These are phyloP conservation scores for Eilema depressum DNA, from an alignment of 2,888 invertebrate genomes.

Conservation along the genomic window DNA sequence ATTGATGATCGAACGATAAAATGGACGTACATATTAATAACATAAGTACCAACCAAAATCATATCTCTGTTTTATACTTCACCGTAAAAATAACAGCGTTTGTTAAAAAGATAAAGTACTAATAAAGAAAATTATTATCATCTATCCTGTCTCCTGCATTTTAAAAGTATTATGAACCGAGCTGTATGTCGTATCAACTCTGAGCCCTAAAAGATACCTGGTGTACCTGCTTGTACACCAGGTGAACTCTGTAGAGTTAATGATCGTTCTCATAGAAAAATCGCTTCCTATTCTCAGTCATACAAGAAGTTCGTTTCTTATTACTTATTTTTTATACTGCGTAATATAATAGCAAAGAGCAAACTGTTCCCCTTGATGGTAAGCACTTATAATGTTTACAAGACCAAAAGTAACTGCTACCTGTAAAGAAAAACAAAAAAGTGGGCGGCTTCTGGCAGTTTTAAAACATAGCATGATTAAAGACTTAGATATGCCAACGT, in stretches of 20 bases:
- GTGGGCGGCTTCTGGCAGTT: neutral
- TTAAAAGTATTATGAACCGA: too few species aligned
- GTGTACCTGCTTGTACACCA: too few species aligned
- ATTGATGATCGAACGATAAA: neutral
- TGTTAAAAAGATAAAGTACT: too few species aligned
- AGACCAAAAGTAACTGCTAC: neutral
- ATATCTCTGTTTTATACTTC: neutral
- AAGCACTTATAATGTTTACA: neutral
- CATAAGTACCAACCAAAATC: neutral
- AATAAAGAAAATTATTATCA: too few species aligned
- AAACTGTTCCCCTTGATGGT: neutral
- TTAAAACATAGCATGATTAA: neutral
- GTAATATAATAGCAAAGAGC: neutral
- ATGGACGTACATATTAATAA: neutral
- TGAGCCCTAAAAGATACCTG: too few species aligned
- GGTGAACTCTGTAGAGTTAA: too few species aligned
- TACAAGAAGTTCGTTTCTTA: too few species aligned
- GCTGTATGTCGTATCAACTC: too few species aligned
- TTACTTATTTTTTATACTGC: too few species aligned
- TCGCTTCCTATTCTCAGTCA: too few species aligned
- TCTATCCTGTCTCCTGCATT: too few species aligned
- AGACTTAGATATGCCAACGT: neutral
- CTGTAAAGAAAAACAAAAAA: neutral
- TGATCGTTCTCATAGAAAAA: too few species aligned
- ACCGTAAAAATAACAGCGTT: neutral